Evolutionary conservation across 2,113 vertebrate species (phyloP).

Genomic region (Rhinichthys klamathensis): DNA sequence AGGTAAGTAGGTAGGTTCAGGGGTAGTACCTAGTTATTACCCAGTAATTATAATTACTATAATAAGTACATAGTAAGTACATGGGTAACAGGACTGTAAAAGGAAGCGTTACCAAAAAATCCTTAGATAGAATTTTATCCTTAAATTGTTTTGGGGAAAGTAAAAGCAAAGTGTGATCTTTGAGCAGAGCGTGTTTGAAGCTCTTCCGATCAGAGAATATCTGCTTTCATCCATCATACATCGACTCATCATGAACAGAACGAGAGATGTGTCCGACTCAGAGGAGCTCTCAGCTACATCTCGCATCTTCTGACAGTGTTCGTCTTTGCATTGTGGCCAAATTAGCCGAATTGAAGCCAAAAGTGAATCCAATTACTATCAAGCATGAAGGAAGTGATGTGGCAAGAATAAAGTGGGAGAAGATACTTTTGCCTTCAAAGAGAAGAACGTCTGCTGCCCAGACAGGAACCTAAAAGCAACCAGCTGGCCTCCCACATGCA

Average conservation of each 20-base stretch:
- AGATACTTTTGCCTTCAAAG: slow-evolving; percentile 36
- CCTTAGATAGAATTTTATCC: neutral
- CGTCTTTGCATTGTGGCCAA: neutral
- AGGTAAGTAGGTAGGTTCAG: no score
- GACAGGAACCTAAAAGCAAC: slow-evolving; percentile 32
- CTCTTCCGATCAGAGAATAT: neutral
- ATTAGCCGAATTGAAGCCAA: neutral
- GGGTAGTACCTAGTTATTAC: no score
- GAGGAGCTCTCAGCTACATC: neutral
- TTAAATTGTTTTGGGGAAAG: neutral
- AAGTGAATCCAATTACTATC: neutral
- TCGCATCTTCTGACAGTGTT: neutral
- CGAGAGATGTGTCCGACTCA: neutral
- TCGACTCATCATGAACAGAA: neutral
- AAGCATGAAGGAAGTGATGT: neutral
- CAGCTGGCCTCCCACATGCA: slow-evolving; percentile 29
- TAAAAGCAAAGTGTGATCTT: neutral
- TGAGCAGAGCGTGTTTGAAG: no score
- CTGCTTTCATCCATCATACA: neutral
- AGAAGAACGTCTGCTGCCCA: slow-evolving; percentile 24
- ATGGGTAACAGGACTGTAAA: no score
- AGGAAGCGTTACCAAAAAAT: no score
- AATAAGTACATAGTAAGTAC: no score
- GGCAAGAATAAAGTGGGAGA: slow-evolving; percentile 21
- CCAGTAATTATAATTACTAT: no score